phyloP scores from a whole-genome alignment of 1,140 invertebrate genomes.

The Drosophila dunni region DNA sequence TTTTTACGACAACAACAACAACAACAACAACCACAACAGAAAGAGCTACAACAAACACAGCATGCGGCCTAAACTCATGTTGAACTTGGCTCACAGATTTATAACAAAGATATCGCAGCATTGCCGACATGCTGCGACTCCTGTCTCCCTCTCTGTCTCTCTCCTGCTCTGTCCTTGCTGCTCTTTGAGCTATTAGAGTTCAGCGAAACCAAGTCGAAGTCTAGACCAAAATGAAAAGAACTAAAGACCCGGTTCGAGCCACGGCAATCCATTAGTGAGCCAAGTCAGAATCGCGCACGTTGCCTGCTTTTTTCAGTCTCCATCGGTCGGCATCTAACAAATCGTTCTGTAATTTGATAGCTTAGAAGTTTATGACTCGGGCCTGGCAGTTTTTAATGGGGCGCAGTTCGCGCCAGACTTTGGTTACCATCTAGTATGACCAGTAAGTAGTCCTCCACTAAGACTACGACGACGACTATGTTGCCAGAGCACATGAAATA shows the following conservation, averaged over 20 bases:
- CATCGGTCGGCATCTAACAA: slow-evolving; percentile 80
- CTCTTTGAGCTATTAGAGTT: slow-evolving; percentile 83
- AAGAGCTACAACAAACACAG: slow-evolving; percentile 67
- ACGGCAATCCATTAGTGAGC: slow-evolving; percentile 57
- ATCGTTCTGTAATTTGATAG: slow-evolving; percentile 83
- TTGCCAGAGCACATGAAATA: slow-evolving; percentile 35
- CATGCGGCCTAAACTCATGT: slow-evolving; percentile 71
- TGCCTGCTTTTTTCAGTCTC: neutral
- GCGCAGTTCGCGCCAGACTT: slow-evolving; percentile 46
- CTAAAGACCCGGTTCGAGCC: slow-evolving; percentile 37
- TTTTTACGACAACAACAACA: slow-evolving; percentile 72
- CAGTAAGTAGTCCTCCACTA: slow-evolving; percentile 18
- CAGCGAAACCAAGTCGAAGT: slow-evolving; percentile 63
- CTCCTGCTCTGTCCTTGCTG: slow-evolving; percentile 15
- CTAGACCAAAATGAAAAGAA: slow-evolving; percentile 18
- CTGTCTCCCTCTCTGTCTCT: slow-evolving; percentile 2
- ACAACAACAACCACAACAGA: slow-evolving; percentile 17
- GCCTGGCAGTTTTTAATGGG: slow-evolving; percentile 78
- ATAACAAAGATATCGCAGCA: slow-evolving; percentile 80
- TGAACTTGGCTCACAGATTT: slow-evolving; percentile 81
- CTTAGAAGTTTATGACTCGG: slow-evolving; percentile 81
- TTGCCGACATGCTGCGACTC: slow-evolving; percentile 73
- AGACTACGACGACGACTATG: slow-evolving; percentile 24
- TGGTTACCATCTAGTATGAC: slow-evolving; percentile 1
- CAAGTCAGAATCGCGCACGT: slow-evolving; percentile 17